These are phyloP conservation scores for Morpho deidamia DNA, from an alignment of 2,888 invertebrate species.

Conservation along the genomic window DNA sequence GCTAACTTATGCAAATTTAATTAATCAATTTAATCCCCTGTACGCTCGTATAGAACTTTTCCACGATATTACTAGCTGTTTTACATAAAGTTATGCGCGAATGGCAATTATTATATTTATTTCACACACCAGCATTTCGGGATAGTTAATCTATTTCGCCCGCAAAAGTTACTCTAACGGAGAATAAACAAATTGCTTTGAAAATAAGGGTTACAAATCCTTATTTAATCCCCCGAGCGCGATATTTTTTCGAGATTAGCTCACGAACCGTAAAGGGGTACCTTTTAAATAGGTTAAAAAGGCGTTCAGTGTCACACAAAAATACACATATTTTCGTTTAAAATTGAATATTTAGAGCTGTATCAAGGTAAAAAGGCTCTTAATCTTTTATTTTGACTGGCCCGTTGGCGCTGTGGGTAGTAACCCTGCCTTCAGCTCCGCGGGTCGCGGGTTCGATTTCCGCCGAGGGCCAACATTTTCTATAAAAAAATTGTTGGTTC, in stretches of 20 bases:
- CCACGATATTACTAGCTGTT: constrained; percentile 17
- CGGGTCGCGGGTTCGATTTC: no score
- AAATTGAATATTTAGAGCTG: no score
- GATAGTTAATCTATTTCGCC: constrained; percentile 42
- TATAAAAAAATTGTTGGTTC: no score
- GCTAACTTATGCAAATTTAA: constrained; percentile 75
- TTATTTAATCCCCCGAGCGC: constrained; percentile 53
- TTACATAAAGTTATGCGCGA: constrained; percentile 31
- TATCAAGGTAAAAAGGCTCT: no score
- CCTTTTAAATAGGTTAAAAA: constrained; percentile 6
- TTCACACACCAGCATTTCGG: constrained; percentile 13
- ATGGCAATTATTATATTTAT: not conserved
- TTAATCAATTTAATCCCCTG: constrained; percentile 67
- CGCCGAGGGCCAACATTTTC: no score
- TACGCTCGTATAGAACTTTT: constrained; percentile 33
- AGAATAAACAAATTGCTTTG: constrained; percentile 44
- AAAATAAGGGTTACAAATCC: constrained; percentile 57
- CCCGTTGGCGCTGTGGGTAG: no score
- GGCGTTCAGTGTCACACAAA: not conserved
- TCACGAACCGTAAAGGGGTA: constrained; percentile 10
- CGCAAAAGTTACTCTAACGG: constrained; percentile 45
- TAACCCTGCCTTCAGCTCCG: no score
- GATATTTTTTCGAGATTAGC: constrained; percentile 39
- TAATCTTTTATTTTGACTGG: no score
- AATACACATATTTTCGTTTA: no score